These are phyloP conservation scores for Strigamia maritima DNA, from an alignment of 2,888 invertebrate species.

Conservation along the genomic window DNA sequence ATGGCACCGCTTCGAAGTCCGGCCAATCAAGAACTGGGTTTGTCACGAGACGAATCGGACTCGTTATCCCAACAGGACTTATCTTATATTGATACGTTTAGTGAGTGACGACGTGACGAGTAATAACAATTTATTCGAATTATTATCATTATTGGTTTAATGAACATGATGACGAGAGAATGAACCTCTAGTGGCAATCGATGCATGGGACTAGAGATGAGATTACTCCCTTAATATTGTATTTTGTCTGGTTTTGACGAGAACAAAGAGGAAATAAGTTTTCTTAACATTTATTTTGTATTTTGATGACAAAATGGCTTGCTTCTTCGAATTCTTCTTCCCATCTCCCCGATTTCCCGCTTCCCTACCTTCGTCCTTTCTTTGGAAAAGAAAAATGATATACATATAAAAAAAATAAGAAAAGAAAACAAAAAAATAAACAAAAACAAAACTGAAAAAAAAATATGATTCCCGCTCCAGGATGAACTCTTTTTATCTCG, in stretches of 20 bases:
- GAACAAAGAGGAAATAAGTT: constrained; percentile 39
- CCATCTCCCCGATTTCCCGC: neutral
- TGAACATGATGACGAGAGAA: neutral
- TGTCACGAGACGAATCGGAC: constrained; percentile 45
- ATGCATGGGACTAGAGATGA: constrained; percentile 28
- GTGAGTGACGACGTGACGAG: constrained; percentile 25
- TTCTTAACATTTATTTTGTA: constrained; percentile 41
- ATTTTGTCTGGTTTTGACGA: constrained; percentile 40
- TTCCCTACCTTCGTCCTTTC: too few relatives aligned
- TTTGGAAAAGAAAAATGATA: neutral
- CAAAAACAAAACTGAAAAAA: neutral
- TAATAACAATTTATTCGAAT: neutral
- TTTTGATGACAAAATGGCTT: constrained; percentile 7
- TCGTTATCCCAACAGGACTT: constrained; percentile 33
- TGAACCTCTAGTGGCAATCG: neutral
- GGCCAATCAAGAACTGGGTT: constrained; percentile 47
- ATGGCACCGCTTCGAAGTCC: constrained; percentile 48
- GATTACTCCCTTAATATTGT: constrained; percentile 39
- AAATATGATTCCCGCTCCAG: neutral
- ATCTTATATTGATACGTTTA: constrained; percentile 34
- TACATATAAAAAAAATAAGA: neutral
- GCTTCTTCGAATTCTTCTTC: constrained; percentile 16
- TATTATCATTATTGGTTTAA: neutral
- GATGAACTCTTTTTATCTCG: constrained; percentile 13
- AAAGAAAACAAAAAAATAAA: neutral